Evolutionary conservation across 2,888 invertebrate genomes (phyloP), one percentile per base, ranked within the genome.

Genomic region (Kryphioiulus occultus): DNA sequence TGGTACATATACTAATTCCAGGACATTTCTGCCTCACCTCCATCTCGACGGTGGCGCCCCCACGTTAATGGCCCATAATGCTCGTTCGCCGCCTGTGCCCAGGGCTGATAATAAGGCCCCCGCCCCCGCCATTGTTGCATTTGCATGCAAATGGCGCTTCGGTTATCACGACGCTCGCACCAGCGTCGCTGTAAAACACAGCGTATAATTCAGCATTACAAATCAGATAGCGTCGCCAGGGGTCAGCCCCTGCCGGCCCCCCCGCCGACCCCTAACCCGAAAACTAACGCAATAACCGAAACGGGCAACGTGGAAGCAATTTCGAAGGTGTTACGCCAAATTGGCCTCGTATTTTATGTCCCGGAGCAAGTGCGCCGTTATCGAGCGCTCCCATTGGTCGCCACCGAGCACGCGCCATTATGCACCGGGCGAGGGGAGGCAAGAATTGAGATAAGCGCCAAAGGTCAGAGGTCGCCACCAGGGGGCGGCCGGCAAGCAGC

Each of bases 171-270:
- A n/a, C 47, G 47, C 9, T 10, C 10, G 59, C 59, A 22, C n/a
- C 59, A 22, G 59, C 59, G 59, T 59, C 59, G 59, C 59, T 59
- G 59, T 59, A 59, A 59, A 59, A 59, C 59, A 59, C 59, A 59
- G 59, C 59, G 59, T 59, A 59, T 59, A 59, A 59, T 59, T 59
- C 59, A 59, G 59, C 59, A 59, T 59, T 59, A 59, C 59, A 59
- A 59, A 59, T 59, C 59, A 59, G 59, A 59, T 59, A 59, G 59
- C 59, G 59, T 22, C 59, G 59, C 59, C 59, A n/a, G 59, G 59
- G 59, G n/a, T 22, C n/a, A 59, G 22, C 53, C 53, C 53, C 53
- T 19, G 15, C 53, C 17, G 17, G 17, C 4, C 59, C 59, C 59
- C 22, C 4, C 15, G 4, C 47, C 47, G 7, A 59, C 59, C 59